Percentiles rank a stretch among this genome's conserved stretches.
Conservation (phyloP, 2,888 invertebrate genomes). For the Brachyptera risi region DNA sequence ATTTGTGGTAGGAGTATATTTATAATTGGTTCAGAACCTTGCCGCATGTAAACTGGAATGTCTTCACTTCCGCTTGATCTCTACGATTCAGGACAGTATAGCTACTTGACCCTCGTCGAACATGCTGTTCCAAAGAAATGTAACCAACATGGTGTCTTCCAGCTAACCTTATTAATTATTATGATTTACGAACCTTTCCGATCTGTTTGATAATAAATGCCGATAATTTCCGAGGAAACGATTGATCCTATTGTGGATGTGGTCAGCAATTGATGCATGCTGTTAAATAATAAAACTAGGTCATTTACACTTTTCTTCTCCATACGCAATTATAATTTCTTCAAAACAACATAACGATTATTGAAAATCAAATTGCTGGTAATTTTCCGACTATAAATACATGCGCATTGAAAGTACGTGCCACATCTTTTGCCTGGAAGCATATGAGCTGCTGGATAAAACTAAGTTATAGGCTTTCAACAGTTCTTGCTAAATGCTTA, state of each 20-base stretch:
- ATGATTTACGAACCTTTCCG: background rate
- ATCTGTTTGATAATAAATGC: background rate
- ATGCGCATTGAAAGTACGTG: no score
- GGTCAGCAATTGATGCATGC: background rate
- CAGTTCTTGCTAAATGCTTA: no score
- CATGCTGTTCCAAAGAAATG: background rate
- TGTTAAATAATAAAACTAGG: conserved; percentile 10
- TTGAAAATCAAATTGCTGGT: background rate
- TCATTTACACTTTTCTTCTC: conserved; percentile 8
- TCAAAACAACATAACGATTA: conserved; percentile 17
- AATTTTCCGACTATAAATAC: conserved; percentile 14
- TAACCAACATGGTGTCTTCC: background rate
- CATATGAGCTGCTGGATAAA: no score
- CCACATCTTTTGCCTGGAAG: no score
- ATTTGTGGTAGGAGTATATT: conserved; percentile 18
- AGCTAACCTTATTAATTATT: background rate
- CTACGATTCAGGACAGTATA: background rate
- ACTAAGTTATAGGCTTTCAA: no score
- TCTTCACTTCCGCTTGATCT: conserved; percentile 7
- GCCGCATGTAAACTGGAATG: conserved; percentile 2
- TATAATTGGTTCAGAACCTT: conserved; percentile 6
- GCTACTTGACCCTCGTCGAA: background rate
- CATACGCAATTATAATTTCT: background rate
- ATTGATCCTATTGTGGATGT: background rate
- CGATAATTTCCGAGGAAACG: background rate